phyloP scores from a whole-genome alignment of 2,797 vertebrate species.

The Hozukius guyotensis region DNA sequence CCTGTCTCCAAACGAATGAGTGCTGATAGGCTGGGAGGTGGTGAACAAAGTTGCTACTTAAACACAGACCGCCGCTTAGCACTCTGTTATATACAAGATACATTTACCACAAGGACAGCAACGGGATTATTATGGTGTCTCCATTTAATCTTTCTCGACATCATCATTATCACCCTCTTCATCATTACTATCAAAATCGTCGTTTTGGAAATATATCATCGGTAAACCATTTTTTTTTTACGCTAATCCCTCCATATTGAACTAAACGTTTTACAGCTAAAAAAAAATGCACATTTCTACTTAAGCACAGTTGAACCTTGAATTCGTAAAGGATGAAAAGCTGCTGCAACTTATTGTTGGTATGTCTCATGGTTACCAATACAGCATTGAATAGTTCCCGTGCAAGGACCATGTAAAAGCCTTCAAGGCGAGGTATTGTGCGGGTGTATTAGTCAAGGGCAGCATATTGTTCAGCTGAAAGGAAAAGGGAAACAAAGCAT shows the following conservation, averaged over 20 bases:
- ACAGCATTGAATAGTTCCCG: conserved; percentile 10
- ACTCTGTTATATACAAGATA: conserved; percentile 7
- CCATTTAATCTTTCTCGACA: conserved; percentile 48
- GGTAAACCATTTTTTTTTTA: background rate
- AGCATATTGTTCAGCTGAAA: conserved; percentile 58
- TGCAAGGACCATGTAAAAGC: conserved; percentile 31
- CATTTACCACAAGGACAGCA: conserved; percentile 29
- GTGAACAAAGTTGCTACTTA: conserved; percentile 51
- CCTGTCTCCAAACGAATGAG: conserved; percentile 26
- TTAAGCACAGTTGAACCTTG: conserved; percentile 12
- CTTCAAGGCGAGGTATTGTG: conserved; percentile 48
- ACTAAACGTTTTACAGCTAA: background rate
- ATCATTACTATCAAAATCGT: conserved; percentile 44
- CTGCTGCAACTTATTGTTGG: background rate
- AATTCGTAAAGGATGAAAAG: background rate
- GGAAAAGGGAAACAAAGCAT: conserved; percentile 65
- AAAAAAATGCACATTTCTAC: background rate
- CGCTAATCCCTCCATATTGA: background rate
- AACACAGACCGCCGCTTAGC: conserved; percentile 14
- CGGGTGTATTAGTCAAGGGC: conserved; percentile 57
- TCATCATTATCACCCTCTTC: conserved; percentile 45
- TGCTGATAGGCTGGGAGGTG: conserved; percentile 35
- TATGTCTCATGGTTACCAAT: conserved; percentile 37
- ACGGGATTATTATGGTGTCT: conserved; percentile 34
- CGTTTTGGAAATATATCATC: conserved; percentile 16